These are phyloP conservation scores for Ptilonorhynchus violaceus DNA, from an alignment of 2,113 vertebrate genomes.

Conservation along the genomic window DNA sequence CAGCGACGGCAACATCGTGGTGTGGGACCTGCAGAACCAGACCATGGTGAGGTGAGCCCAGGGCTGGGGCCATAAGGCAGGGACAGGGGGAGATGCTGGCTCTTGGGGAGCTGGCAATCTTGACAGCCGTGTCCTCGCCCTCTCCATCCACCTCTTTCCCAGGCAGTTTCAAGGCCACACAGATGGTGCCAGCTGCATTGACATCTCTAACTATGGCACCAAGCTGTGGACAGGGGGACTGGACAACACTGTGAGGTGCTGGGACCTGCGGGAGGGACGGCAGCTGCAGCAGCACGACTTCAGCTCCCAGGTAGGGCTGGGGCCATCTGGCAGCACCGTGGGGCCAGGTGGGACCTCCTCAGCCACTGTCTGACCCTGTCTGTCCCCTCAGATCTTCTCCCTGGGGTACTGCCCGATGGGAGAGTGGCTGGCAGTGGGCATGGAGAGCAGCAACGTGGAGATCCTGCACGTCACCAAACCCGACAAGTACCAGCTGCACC, in stretches of 20 bases:
- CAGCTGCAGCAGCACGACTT: slow-evolving; percentile 80
- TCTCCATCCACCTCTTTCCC: background rate
- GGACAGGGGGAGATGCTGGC: background rate
- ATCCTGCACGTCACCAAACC: slow-evolving; percentile 17
- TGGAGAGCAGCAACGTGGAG: slow-evolving; percentile 16
- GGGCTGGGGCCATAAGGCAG: background rate
- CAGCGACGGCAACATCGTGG: slow-evolving; percentile 85
- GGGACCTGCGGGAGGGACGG: slow-evolving; percentile 79
- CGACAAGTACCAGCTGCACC: slow-evolving; percentile 21
- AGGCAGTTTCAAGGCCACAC: slow-evolving; percentile 82
- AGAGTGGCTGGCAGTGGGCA: background rate
- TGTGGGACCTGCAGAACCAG: slow-evolving; percentile 83
- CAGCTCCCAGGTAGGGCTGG: slow-evolving; percentile 68
- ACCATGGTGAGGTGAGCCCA: background rate
- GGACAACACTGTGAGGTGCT: slow-evolving; percentile 79
- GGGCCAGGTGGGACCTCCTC: background rate
- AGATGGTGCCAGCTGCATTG: slow-evolving; percentile 77
- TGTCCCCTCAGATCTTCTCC: background rate
- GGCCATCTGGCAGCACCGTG: accelerated
- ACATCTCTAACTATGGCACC: slow-evolving; percentile 72
- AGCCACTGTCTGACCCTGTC: background rate
- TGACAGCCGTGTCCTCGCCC: background rate
- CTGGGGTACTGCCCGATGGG: background rate
- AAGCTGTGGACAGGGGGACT: slow-evolving; percentile 76
- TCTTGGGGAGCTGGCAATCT: background rate